phyloP scores from a whole-genome alignment of 2,888 invertebrate species.

The Eudasyphora cyanicolor region DNA sequence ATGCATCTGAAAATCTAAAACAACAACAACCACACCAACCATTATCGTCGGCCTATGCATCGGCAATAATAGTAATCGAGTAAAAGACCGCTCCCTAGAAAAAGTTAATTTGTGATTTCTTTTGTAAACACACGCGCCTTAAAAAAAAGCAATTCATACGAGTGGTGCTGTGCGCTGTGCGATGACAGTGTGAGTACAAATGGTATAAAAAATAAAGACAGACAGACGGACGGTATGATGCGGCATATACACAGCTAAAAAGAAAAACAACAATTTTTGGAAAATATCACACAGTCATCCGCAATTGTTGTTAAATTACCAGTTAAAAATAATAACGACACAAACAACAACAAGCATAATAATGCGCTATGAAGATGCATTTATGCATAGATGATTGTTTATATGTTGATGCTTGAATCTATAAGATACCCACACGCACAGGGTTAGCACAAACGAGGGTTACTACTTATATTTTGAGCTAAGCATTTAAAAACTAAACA shows the following conservation, averaged over 20 bases:
- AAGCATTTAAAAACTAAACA: too few relatives aligned
- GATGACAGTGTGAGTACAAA: background rate
- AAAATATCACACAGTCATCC: conserved; percentile 33
- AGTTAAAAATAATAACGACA: conserved; percentile 20
- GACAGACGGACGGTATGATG: background rate
- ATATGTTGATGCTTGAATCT: background rate
- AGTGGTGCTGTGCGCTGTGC: too few relatives aligned
- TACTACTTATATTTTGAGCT: too few relatives aligned
- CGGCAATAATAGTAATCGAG: conserved; percentile 35
- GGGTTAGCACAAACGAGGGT: background rate
- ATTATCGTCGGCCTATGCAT: too few relatives aligned
- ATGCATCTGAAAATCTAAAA: conserved; percentile 20
- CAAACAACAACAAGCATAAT: background rate
- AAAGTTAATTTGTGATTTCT: conserved; percentile 53
- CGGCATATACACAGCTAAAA: background rate
- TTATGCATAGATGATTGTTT: too few relatives aligned
- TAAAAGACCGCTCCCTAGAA: conserved; percentile 58
- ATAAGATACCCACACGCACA: background rate
- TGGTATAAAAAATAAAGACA: background rate
- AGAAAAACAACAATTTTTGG: conserved; percentile 26
- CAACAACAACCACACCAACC: background rate
- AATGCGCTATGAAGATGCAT: background rate
- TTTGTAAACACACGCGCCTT: conserved; percentile 54
- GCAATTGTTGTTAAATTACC: conserved; percentile 37
- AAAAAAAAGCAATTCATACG: conserved; percentile 23